Percentiles rank a stretch among this genome's conserved stretches.
phyloP scores from a whole-genome alignment of 2,797 vertebrate genomes.

The Enteromius paludinosus region DNA sequence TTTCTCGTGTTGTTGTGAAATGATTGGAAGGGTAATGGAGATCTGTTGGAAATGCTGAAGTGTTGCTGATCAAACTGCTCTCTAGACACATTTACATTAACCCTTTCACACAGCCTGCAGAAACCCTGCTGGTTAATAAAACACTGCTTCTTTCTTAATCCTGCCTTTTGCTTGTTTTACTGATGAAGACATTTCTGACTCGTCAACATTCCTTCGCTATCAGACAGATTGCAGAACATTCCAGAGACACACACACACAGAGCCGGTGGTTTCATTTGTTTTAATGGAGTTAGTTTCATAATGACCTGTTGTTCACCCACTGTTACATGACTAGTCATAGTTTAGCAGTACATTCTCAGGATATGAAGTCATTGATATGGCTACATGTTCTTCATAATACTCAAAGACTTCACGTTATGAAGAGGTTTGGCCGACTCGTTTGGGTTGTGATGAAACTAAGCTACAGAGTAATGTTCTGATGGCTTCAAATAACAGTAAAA shows the following conservation, averaged over 20 bases:
- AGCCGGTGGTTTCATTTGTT: neutral
- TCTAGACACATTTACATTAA: neutral
- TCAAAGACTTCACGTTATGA: neutral
- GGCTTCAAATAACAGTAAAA: neutral
- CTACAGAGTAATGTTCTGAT: neutral
- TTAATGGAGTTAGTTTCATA: constrained; percentile 26
- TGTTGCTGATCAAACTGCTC: neutral
- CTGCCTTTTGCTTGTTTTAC: neutral
- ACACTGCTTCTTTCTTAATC: neutral
- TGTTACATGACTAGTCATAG: neutral
- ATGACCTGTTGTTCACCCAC: neutral
- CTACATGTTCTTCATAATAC: constrained; percentile 3
- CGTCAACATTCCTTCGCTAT: constrained; percentile 6
- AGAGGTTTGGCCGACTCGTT: neutral
- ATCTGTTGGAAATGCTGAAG: neutral
- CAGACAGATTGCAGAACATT: constrained; percentile 4
- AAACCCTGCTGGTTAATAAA: constrained; percentile 39
- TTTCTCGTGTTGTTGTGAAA: neutral
- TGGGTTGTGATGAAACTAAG: neutral
- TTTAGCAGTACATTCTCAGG: neutral
- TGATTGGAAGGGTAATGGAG: neutral
- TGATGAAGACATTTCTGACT: neutral
- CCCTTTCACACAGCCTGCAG: neutral
- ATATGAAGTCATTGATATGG: neutral
- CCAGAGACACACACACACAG: neutral